These are phyloP conservation scores for Saccostrea echinata DNA, from an alignment of 1,140 invertebrate genomes.

Conservation along the genomic window DNA sequence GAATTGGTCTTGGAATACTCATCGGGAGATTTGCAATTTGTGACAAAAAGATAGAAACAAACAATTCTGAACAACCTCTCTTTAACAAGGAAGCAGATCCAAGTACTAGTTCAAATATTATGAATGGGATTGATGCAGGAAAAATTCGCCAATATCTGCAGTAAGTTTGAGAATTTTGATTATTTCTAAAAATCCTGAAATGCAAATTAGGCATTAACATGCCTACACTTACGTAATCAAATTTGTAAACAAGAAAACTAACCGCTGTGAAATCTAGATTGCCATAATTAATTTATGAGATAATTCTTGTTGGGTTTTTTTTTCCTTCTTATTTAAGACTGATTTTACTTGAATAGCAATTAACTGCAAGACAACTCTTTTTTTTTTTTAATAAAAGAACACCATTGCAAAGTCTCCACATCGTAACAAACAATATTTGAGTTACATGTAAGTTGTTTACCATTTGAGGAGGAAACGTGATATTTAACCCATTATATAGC, in stretches of 20 bases:
- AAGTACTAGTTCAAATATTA: constrained; percentile 38
- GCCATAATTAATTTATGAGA: background rate
- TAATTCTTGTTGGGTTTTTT: too few species aligned
- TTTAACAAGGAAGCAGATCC: constrained; percentile 48
- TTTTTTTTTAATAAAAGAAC: too few species aligned
- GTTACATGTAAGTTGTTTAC: too few species aligned
- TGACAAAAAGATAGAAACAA: background rate
- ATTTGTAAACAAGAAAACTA: background rate
- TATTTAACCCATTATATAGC: too few species aligned
- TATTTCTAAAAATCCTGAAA: background rate
- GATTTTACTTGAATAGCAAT: too few species aligned
- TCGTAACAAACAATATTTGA: too few species aligned
- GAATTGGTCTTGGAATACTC: constrained; percentile 30
- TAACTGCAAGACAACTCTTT: too few species aligned
- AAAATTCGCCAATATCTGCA: constrained; percentile 51
- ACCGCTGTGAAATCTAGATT: too few species aligned
- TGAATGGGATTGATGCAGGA: constrained; percentile 42
- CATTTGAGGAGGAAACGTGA: too few species aligned
- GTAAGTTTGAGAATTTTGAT: constrained; percentile 21
- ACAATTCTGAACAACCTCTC: background rate
- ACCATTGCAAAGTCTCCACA: too few species aligned
- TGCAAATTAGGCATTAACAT: background rate
- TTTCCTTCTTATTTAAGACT: too few species aligned
- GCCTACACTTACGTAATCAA: background rate
- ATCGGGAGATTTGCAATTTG: constrained; percentile 49